Conservation (phyloP, 1,140 invertebrate species). For the Asbolus verrucosus region DNA sequence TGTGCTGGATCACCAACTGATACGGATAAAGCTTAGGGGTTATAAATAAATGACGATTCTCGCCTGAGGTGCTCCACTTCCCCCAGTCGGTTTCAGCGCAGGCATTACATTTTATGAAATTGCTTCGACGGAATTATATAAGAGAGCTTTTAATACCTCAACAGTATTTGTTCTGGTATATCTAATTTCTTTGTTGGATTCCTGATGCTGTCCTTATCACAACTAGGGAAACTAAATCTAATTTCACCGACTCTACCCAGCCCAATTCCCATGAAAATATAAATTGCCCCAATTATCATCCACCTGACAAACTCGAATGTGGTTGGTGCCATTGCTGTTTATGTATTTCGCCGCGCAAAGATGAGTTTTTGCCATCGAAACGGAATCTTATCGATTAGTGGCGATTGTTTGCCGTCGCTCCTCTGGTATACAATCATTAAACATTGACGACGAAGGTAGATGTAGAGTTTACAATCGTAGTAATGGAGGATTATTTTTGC, state of each 20-base stretch:
- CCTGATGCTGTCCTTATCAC: slow-evolving; percentile 7
- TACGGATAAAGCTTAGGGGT: slow-evolving; percentile 51
- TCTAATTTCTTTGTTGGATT: slow-evolving; percentile 29
- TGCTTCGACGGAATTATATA: slow-evolving; percentile 41
- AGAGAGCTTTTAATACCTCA: slow-evolving; percentile 40
- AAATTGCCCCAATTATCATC: too few relatives aligned
- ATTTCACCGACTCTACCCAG: too few relatives aligned
- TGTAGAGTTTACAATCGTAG: slow-evolving; percentile 32
- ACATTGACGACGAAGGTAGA: slow-evolving; percentile 28
- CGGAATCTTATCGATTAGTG: slow-evolving; percentile 23
- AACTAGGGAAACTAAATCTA: too few relatives aligned
- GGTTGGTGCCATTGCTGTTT: neutral
- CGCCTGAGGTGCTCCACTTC: slow-evolving; percentile 40
- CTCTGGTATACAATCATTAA: neutral
- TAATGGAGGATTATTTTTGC: slow-evolving; percentile 40
- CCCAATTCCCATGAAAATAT: too few relatives aligned
- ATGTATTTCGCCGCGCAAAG: neutral
- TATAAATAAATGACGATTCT: slow-evolving; percentile 55
- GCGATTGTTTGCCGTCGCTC: slow-evolving; percentile 6
- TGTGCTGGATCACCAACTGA: slow-evolving; percentile 51
- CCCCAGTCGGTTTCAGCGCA: slow-evolving; percentile 17
- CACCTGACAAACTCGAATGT: too few relatives aligned
- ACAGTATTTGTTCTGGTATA: slow-evolving; percentile 20
- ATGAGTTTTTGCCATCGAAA: neutral
- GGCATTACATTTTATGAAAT: slow-evolving; percentile 39